These are phyloP conservation scores for Odontocolon sp. DNA, from an alignment of 2,888 invertebrate species.

Conservation along the genomic window DNA sequence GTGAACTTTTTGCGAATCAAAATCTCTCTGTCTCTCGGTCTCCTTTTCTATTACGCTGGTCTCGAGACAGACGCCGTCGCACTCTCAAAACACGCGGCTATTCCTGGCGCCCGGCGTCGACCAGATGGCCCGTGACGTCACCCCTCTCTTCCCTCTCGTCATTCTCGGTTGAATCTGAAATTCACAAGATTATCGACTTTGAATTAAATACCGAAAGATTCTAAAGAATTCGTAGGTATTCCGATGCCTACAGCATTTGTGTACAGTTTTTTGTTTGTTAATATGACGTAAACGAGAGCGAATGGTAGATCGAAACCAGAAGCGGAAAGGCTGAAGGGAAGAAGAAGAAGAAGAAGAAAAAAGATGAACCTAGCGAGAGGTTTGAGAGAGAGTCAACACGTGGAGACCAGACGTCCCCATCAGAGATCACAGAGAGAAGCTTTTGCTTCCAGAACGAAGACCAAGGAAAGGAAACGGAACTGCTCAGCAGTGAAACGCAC, in stretches of 20 bases:
- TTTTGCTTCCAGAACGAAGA: not conserved
- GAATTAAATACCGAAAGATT: not conserved
- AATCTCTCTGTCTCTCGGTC: not conserved
- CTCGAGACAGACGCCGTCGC: slow-evolving; percentile 30
- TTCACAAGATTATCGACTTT: not conserved
- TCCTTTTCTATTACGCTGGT: slow-evolving; percentile 34
- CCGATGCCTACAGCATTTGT: not conserved
- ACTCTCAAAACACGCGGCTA: slow-evolving; percentile 58
- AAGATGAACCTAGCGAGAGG: slow-evolving; percentile 11
- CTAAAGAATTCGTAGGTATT: not conserved
- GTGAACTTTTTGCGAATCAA: not conserved
- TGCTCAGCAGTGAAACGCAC: not conserved
- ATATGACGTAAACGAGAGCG: not conserved
- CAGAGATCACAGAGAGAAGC: slow-evolving; percentile 33
- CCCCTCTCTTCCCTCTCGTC: slow-evolving; percentile 4
- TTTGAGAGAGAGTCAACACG: slow-evolving; percentile 43
- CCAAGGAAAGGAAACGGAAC: slow-evolving; percentile 5
- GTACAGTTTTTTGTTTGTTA: not conserved
- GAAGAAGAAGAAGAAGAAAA: slow-evolving; percentile 25
- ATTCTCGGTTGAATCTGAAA: not conserved
- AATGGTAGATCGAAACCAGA: not conserved
- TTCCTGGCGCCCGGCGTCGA: slow-evolving; percentile 63
- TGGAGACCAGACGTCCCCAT: slow-evolving; percentile 50
- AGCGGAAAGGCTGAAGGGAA: not conserved
- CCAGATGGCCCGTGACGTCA: slow-evolving; percentile 71